Evolutionary conservation across 2,888 invertebrate genomes (phyloP).

Genomic region (Amaurobius ferox): DNA sequence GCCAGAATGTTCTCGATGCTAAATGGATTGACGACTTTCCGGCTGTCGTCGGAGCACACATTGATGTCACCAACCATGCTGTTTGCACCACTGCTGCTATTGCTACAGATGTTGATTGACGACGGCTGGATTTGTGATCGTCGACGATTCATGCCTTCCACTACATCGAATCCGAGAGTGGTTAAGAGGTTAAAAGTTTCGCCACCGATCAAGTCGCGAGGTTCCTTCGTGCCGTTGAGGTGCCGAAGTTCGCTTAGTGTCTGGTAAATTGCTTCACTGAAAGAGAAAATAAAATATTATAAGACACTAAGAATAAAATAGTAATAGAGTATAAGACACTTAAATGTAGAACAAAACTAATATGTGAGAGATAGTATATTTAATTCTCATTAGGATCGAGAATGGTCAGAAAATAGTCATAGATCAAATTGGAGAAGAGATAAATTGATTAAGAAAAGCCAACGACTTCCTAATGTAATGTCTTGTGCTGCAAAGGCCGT

Average conservation of each 20-base stretch:
- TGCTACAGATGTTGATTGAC: conserved; percentile 32
- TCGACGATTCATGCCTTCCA: conserved; percentile 63
- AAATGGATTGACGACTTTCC: conserved; percentile 50
- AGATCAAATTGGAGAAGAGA: too few relatives aligned
- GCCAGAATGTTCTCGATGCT: conserved; percentile 69
- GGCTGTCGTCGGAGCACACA: conserved; percentile 41
- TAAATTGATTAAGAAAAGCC: too few relatives aligned
- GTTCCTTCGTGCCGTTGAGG: conserved; percentile 72
- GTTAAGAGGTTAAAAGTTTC: conserved; percentile 73
- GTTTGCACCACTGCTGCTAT: conserved; percentile 41
- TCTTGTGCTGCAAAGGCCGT: too few relatives aligned
- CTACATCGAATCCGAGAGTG: conserved; percentile 72
- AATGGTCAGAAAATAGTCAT: too few relatives aligned
- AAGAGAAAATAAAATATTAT: background rate
- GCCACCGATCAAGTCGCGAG: conserved; percentile 73
- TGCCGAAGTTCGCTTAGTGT: conserved; percentile 73
- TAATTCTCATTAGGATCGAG: too few relatives aligned
- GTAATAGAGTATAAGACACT: too few relatives aligned
- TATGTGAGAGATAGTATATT: too few relatives aligned
- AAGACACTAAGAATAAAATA: too few relatives aligned
- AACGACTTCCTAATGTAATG: too few relatives aligned
- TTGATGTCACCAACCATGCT: conserved; percentile 35
- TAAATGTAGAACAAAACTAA: too few relatives aligned
- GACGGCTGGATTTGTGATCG: background rate
- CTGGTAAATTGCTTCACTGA: conserved; percentile 74